A percentile compares a stretch with the other conserved stretches of the same genome.
Evolutionary conservation across 2,888 invertebrate species (phyloP).

Genomic region (Teleogryllus oceanicus): DNA sequence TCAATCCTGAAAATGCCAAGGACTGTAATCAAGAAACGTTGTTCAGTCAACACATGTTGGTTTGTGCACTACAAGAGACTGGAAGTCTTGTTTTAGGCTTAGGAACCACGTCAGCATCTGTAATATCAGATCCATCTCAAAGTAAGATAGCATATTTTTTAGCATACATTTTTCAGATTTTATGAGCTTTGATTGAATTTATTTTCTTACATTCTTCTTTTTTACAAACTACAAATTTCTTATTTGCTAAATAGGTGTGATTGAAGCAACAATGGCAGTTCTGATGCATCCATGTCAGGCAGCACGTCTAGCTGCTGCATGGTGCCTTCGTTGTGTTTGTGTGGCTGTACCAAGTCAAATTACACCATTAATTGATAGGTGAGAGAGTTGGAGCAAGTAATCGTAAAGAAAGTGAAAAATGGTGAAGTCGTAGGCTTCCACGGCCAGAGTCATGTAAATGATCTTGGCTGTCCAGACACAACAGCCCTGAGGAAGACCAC

Average conservation of each 20-base stretch:
- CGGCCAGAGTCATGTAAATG: no score
- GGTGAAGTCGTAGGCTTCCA: no score
- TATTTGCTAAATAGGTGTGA: slow-evolving; percentile 54
- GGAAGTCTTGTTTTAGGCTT: slow-evolving; percentile 84
- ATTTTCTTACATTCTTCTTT: neutral
- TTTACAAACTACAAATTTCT: slow-evolving; percentile 12
- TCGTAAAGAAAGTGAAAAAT: neutral
- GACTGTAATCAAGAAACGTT: slow-evolving; percentile 86
- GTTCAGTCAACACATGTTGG: slow-evolving; percentile 84
- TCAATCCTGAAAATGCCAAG: slow-evolving; percentile 87
- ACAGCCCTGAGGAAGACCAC: no score
- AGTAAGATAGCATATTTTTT: slow-evolving; percentile 52
- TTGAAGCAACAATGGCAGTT: slow-evolving; percentile 77
- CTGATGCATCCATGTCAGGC: slow-evolving; percentile 92
- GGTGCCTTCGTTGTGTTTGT: slow-evolving; percentile 89
- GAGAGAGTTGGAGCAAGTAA: neutral
- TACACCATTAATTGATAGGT: slow-evolving; percentile 81
- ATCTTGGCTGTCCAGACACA: no score
- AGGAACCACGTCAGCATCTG: slow-evolving; percentile 90
- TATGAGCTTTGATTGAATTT: neutral
- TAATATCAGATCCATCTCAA: slow-evolving; percentile 82
- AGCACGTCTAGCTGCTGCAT: slow-evolving; percentile 88
- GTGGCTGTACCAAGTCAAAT: slow-evolving; percentile 92
- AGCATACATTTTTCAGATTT: neutral
- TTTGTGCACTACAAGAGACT: slow-evolving; percentile 92